Evolutionary conservation across 1,140 invertebrate genomes (phyloP), one percentile per base, ranked within the genome.

Genomic region (Nasonia giraulti): DNA sequence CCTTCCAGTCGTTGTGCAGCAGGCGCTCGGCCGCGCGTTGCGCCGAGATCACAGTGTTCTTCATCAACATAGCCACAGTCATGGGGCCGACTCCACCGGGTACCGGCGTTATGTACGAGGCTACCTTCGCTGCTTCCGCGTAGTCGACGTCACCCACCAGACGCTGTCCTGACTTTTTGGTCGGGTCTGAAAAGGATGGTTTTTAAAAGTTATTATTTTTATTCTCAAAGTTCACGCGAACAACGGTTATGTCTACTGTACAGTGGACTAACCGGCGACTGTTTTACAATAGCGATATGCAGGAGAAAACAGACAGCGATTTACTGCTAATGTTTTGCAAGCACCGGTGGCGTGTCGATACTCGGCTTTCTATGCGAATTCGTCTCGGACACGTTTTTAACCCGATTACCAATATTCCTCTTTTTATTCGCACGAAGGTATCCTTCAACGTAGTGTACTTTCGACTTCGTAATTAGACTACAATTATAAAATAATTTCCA

Each of bases 51-150:
- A 99, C 96, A 0, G 98, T 99, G 91, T 99, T 99, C 88, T 96
- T 96, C 95, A 99, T 97, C 11, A 99, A 93, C 98, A 99, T 99
- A 14, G 98, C 98, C 31, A 99, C 98, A 0, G 98, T 99, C 98
- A 99, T 99, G 11, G 98, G 98, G 0, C 99, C 99, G 80, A 99
- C 99, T 85, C 99, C 99, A 44, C 98, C 98, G 14, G 99, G 99
- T 27, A 99, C 99, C 2, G 99, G 99, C 37, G 99, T 99, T 82
- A 99, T 98, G 89, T 95, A 96, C 2, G 96, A 95, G 11, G 98
- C 98, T 75, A 97, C 95, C 85, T 95, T 92, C 76, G 94, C 94
- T 8, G 96, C 98, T 91, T 96, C 96, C 20, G 94, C 94, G 93
- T 96, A 99, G 74, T 96, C 96, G 20, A 99, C 99, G 95, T 99